phyloP scores from a whole-genome alignment of 2,797 vertebrate species.

The Jordanella pulchra region DNA sequence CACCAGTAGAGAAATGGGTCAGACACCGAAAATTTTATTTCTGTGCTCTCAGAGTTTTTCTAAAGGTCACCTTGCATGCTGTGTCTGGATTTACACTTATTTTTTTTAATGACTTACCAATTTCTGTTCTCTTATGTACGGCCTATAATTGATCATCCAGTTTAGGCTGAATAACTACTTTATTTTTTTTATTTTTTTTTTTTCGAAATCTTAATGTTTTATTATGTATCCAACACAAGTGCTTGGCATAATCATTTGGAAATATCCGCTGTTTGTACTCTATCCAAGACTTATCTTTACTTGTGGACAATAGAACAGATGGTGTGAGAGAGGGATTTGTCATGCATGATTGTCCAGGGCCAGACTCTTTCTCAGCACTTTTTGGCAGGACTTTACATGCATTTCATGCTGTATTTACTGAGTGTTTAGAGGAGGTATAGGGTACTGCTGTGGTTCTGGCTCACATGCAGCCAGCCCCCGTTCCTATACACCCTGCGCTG shows the following conservation, averaged over 20 bases:
- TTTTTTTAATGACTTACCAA: slow-evolving; percentile 14
- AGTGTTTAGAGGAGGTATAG: slow-evolving; percentile 57
- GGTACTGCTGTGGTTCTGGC: slow-evolving; percentile 39
- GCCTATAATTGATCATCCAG: slow-evolving; percentile 33
- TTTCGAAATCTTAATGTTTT: slow-evolving; percentile 49
- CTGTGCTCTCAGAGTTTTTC: slow-evolving; percentile 47
- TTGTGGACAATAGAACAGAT: slow-evolving; percentile 76
- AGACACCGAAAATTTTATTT: slow-evolving; percentile 53
- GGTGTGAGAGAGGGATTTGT: slow-evolving; percentile 77
- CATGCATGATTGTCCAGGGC: slow-evolving; percentile 68
- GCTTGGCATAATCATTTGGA: slow-evolving; percentile 52
- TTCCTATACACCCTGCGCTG: slow-evolving; percentile 34
- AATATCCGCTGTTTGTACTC: slow-evolving; percentile 58
- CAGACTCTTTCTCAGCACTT: slow-evolving; percentile 72
- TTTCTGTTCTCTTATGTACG: not conserved
- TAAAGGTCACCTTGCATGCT: slow-evolving; percentile 66
- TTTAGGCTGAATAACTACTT: slow-evolving; percentile 33
- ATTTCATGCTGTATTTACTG: slow-evolving; percentile 68
- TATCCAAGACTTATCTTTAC: slow-evolving; percentile 72
- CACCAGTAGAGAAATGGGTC: slow-evolving; percentile 57
- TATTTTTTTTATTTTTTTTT: slow-evolving; percentile 19
- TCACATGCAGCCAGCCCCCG: slow-evolving; percentile 27
- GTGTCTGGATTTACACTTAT: slow-evolving; percentile 40
- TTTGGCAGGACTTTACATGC: slow-evolving; percentile 69
- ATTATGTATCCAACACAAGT: slow-evolving; percentile 47